Evolutionary conservation across 1,140 invertebrate species (phyloP), one percentile per base, ranked within the genome.

Genomic region (Papilio dardanus): DNA sequence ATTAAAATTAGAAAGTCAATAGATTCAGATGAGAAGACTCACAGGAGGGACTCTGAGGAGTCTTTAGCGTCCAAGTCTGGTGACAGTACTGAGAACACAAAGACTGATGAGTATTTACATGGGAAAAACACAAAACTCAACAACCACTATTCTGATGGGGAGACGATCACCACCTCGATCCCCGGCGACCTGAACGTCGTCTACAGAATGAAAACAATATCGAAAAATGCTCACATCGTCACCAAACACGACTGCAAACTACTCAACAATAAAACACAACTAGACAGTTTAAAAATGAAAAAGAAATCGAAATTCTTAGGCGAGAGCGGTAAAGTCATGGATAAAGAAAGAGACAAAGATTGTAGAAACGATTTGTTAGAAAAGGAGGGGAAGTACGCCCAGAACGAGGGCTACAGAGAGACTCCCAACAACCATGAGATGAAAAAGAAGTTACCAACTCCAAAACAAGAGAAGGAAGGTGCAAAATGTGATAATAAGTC

Each of bases 351-450:
- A n/a, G 88, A 92, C 50, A 92, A 88, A 71, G 90, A 92, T 46
- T 93, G 90, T 88, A 81, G 86, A 74, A 91, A 92, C 65, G 89
- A 92, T 46, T 73, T 88, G 78, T 73, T 90, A 76, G 92, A 93
- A 50, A 93, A 92, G 73, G 92, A 93, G 71, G 92, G 92, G 5
- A 93, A 93, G 73, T 93, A 93, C 75, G 89, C 92, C 31, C 91
- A 93, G 77, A 92, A 92, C 74, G 93, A 94, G 75, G 92, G 92
- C 50, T 93, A 93, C 86, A 92, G 93, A 93, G 92, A 93, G 87
- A 87, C 77, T 7, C 71, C 78, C 0, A 92, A 92, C 78, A 91
- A 93, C 69, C 90, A 90, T 74, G 92, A 92, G 4, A 74, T 74
- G 8, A 92, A 92, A 80, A 91, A 91, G 83, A 93, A 92, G 88